Evolutionary conservation across 2,888 invertebrate genomes (phyloP).

Genomic region (Ethmia dodecea): DNA sequence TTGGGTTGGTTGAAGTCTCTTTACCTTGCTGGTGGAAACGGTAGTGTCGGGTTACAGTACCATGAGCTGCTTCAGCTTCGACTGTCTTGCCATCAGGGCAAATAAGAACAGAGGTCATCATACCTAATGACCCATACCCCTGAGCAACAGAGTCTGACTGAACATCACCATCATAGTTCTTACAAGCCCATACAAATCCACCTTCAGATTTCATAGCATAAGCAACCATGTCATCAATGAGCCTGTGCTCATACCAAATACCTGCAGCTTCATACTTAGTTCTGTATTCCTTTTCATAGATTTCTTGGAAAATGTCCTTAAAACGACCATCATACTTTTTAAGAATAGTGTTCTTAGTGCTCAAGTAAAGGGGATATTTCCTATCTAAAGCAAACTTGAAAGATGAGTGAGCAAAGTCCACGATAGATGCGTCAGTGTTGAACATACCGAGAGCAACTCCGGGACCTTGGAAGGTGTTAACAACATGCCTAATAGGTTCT

Average conservation of each 20-base stretch:
- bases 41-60: conserved; percentile 96
- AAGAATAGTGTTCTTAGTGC: conserved; percentile 97
- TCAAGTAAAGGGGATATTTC: conserved; percentile 93
- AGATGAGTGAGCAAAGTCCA: conserved; percentile 96
- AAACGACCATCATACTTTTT: conserved; percentile 98
- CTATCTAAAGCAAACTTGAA: conserved; percentile 92
- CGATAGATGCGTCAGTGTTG: conserved; percentile 96
- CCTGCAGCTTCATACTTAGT: conserved; percentile 87
- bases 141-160: conserved; percentile 99
- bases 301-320: conserved; percentile 97
- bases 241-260: conserved; percentile 98
- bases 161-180: conserved; percentile 99
- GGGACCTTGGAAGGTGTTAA: conserved; percentile 90
- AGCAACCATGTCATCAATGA: conserved; percentile 99
- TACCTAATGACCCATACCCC: conserved; percentile 95
- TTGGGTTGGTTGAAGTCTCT: conserved; percentile 99
- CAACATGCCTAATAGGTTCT: conserved; percentile 82
- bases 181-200: conserved; percentile 99
- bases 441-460: conserved; percentile 97
- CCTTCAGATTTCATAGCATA: conserved; percentile 98
- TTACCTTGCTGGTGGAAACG: conserved; percentile 94
- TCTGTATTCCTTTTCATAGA: conserved; percentile 94
- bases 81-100: conserved; percentile 99
- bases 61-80: conserved; percentile 98
- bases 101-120: conserved; percentile 98